Conservation (phyloP, 2,888 invertebrate species). For the Drosophila recens region DNA sequence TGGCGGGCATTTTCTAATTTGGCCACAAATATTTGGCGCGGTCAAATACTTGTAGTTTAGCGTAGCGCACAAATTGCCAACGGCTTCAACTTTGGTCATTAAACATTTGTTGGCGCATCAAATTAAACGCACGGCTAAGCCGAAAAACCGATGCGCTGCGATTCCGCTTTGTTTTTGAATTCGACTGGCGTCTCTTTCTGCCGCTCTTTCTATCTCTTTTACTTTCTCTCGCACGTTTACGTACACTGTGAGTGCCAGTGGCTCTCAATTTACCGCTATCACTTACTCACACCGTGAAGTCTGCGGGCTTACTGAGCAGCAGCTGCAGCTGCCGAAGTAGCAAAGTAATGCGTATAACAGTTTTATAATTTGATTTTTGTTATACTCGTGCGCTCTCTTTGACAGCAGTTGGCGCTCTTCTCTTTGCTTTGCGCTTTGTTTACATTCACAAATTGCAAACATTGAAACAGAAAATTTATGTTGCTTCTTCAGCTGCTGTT, state of each 20-base stretch:
- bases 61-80: slow-evolving; percentile 35
- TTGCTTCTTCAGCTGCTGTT: slow-evolving; percentile 5
- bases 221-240: slow-evolving; percentile 8
- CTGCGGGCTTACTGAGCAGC: slow-evolving; percentile 57
- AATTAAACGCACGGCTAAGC: slow-evolving; percentile 70
- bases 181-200: neutral
- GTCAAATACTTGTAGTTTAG: slow-evolving; percentile 32
- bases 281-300: slow-evolving; percentile 65
- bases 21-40: slow-evolving; percentile 66
- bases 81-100: slow-evolving; percentile 68
- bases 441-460: slow-evolving; percentile 63
- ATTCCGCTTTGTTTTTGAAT: neutral
- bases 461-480: slow-evolving; percentile 61
- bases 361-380: slow-evolving; percentile 29
- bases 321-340: slow-evolving; percentile 5
- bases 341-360: slow-evolving; percentile 61
- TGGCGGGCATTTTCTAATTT: slow-evolving; percentile 58
- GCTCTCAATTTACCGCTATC: slow-evolving; percentile 47
- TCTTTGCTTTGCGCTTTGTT: slow-evolving; percentile 59
- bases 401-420: slow-evolving; percentile 1
- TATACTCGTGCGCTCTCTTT: slow-evolving; percentile 42
- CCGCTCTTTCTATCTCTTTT: neutral
- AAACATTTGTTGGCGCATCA: slow-evolving; percentile 76
- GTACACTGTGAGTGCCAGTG: slow-evolving; percentile 5
- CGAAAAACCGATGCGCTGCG: slow-evolving; percentile 41